Percentiles rank a stretch among this genome's conserved stretches.
Evolutionary conservation across 2,888 invertebrate genomes (phyloP).

Genomic region (Cenopis cana): DNA sequence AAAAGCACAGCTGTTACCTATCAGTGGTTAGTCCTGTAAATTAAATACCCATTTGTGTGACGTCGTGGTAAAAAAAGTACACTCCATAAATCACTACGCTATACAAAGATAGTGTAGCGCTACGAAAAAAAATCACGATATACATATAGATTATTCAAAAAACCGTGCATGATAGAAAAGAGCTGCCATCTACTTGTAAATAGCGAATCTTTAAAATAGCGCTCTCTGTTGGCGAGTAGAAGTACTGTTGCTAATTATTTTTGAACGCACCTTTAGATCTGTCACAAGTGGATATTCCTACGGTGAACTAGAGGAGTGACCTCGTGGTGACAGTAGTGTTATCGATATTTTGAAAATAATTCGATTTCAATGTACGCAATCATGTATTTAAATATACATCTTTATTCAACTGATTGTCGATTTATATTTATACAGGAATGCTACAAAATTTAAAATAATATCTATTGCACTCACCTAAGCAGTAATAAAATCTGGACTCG

Average conservation of each 20-base stretch:
- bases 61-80: no score
- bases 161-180: not conserved
- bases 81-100: not conserved
- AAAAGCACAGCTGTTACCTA: no score
- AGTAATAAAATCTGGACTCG: no score
- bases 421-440: not conserved
- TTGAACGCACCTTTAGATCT: slow-evolving; percentile 11
- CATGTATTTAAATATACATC: no score
- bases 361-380: not conserved
- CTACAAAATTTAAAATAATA: not conserved
- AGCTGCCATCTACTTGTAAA: slow-evolving; percentile 7
- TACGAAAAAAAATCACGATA: no score
- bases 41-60: no score
- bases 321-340: not conserved
- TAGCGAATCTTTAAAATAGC: not conserved
- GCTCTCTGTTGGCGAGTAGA: slow-evolving; percentile 30
- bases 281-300: slow-evolving; percentile 25
- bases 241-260: not conserved
- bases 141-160: no score
- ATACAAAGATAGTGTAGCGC: no score
- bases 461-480: not conserved
- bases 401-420: no score
- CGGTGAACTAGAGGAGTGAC: not conserved
- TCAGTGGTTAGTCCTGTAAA: no score
- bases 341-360: not conserved